phyloP scores from a whole-genome alignment of 2,113 vertebrate genomes.

The Xyliphius kryptos region DNA sequence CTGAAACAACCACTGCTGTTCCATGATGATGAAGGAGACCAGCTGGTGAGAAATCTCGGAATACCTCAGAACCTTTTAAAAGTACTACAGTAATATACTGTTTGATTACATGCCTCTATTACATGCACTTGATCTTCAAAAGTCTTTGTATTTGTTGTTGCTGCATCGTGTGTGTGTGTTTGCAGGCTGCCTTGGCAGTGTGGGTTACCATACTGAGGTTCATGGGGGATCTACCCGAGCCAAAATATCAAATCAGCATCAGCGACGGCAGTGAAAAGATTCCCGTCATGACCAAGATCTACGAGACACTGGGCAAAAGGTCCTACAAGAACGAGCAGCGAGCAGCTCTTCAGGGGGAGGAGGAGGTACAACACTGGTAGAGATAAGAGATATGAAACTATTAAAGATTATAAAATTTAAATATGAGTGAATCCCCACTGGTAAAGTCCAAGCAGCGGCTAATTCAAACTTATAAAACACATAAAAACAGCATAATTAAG shows the following conservation, averaged over 20 bases:
- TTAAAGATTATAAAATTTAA: too few relatives aligned
- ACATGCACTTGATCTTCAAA: too few relatives aligned
- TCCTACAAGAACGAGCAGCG: conserved; percentile 91
- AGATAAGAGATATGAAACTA: too few relatives aligned
- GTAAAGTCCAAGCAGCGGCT: too few relatives aligned
- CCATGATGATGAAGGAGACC: conserved; percentile 93
- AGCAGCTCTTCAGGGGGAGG: conserved; percentile 84
- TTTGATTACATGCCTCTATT: too few relatives aligned
- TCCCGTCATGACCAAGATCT: conserved; percentile 98
- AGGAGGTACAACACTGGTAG: conserved; percentile 69
- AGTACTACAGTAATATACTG: too few relatives aligned
- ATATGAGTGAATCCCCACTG: too few relatives aligned
- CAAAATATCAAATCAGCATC: conserved; percentile 92
- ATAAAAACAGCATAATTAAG: too few relatives aligned
- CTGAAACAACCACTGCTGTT: conserved; percentile 92
- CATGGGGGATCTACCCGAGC: conserved; percentile 97
- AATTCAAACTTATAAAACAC: too few relatives aligned
- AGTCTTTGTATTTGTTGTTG: neutral
- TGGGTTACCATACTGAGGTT: conserved; percentile 96
- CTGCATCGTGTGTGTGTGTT: neutral
- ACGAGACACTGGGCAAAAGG: conserved; percentile 94
- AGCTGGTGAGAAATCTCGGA: conserved; percentile 72
- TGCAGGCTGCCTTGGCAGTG: conserved; percentile 86
- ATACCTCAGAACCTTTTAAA: too few relatives aligned
- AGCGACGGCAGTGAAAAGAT: conserved; percentile 94